A percentile compares a stretch with the other conserved stretches of the same genome.
phyloP scores from a whole-genome alignment of 1,140 invertebrate species.

The Varroa destructor region DNA sequence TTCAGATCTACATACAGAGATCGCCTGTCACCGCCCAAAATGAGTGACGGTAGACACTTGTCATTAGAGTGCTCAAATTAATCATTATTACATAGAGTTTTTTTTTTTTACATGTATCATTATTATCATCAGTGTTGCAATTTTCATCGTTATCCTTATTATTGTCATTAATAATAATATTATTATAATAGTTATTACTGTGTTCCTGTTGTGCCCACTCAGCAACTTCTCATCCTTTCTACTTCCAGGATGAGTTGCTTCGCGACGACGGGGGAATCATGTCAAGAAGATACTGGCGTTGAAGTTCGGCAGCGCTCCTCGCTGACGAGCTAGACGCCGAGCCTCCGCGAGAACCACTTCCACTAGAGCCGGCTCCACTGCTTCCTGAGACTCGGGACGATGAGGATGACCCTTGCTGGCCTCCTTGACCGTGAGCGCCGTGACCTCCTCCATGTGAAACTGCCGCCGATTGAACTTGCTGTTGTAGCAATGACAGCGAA shows the following conservation, averaged over 20 bases:
- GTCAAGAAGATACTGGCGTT: slow-evolving; percentile 86
- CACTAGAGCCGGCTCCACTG: slow-evolving; percentile 34
- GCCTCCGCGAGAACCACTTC: slow-evolving; percentile 32
- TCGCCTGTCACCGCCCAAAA: too few species aligned
- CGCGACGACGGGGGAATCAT: slow-evolving; percentile 59
- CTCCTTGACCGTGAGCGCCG: not conserved
- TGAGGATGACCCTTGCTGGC: not conserved
- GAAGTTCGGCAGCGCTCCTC: slow-evolving; percentile 53
- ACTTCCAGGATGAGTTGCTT: slow-evolving; percentile 26
- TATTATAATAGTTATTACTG: not conserved
- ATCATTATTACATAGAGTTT: too few species aligned
- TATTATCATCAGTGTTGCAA: not conserved
- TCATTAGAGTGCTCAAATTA: too few species aligned
- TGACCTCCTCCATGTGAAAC: too few species aligned
- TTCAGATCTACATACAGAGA: too few species aligned
- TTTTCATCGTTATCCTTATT: not conserved
- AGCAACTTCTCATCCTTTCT: not conserved
- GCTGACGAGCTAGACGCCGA: not conserved
- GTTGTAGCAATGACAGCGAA: not conserved
- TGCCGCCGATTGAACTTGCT: too few species aligned
- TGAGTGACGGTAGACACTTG: too few species aligned
- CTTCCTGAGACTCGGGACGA: not conserved
- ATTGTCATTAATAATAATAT: not conserved
- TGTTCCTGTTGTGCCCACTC: not conserved
- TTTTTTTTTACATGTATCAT: not conserved